Evolutionary conservation across 2,797 vertebrate species (phyloP), one percentile per base, ranked within the genome.

Genomic region (Tragopan temminckii): DNA sequence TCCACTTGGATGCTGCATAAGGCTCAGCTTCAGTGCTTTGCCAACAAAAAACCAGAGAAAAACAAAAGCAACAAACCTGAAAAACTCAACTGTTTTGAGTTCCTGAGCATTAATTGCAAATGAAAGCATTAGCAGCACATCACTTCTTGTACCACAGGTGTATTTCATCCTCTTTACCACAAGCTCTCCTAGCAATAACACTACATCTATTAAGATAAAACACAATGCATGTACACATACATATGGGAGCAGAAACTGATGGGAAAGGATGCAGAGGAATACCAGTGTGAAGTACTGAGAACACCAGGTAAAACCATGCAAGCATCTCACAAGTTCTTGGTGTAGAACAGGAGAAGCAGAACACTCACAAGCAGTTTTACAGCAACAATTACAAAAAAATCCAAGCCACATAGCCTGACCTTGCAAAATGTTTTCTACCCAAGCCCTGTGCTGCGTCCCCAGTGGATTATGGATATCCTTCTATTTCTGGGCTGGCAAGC

Each of bases 401-500:
- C 27, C 9, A 61, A 33, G 53, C 9, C 23, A 52, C 24, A 14
- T 29, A 61, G 23, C 76, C 43, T 25, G 57, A 90, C 33, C 29
- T 42, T 75, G 53, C 42, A 90, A 58, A 85, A 17, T 62, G 75
- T 45, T n/a, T 89, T 92, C 55, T 88, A 38, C 66, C 85, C 36
- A 42, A 90, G 62, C n/a, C 33, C 4, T 43, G 42, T 20, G 14
- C 23, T 61, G 42, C 2, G 0, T 70, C 52, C 63, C 63, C 45
- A 5, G 25, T 31, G 53, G 42, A 75, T 62, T 68, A 80, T 0
- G 1, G 61, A 93, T 63, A 79, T 48, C 48, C 61, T 85, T 74
- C 81, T 89, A 58, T 89, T 92, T 85, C 89, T 46, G 68, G 72
- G 62, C 72, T 93, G 85, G 85, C 66, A 3, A 85, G 35, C 31